Conservation (phyloP, 2,113 vertebrate genomes). For the Notechis scutatus region DNA sequence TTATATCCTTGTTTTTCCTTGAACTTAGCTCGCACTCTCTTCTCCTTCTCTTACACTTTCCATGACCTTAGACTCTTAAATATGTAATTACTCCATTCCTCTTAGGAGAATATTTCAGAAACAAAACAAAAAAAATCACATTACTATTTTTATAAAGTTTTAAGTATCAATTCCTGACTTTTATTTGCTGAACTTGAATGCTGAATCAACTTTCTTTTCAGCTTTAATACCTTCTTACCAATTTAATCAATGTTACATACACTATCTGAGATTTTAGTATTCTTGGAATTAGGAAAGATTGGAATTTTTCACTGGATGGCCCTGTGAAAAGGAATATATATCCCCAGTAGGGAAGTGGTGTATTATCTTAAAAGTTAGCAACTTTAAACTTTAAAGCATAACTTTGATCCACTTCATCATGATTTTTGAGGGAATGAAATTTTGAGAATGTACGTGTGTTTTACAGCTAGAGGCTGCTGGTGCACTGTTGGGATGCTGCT, state of each 20-base stretch:
- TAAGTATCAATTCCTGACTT: neutral
- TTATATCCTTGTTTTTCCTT: neutral
- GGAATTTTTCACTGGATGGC: neutral
- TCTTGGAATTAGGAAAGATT: neutral
- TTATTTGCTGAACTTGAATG: neutral
- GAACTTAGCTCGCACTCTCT: neutral
- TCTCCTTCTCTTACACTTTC: neutral
- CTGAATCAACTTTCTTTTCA: neutral
- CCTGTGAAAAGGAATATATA: neutral
- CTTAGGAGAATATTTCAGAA: neutral
- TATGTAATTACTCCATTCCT: neutral
- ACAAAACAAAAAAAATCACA: neutral
- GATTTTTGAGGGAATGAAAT: too few species aligned
- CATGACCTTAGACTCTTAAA: neutral
- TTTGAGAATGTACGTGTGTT: too few species aligned
- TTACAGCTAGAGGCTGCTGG: too few species aligned
- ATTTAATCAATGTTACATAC: neutral
- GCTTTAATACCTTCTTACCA: neutral
- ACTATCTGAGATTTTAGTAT: neutral
- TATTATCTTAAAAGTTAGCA: neutral
- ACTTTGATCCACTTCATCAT: neutral
- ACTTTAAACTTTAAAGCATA: too few species aligned
- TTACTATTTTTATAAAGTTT: neutral
- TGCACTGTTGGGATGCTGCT: too few species aligned
- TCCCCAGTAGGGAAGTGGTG: neutral